phyloP scores from a whole-genome alignment of 2,113 vertebrate genomes.

The Athene noctua region DNA sequence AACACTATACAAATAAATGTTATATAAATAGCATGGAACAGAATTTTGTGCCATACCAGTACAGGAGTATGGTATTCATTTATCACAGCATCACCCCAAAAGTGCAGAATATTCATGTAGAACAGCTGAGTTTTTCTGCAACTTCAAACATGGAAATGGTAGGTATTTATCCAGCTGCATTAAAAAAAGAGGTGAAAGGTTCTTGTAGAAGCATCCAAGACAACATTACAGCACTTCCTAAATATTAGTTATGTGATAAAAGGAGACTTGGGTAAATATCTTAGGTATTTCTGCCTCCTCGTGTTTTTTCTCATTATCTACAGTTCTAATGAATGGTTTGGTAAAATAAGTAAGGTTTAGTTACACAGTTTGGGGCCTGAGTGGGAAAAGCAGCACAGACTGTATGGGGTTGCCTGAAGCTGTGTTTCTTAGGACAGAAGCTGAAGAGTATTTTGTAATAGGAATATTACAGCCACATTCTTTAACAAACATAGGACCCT shows the following conservation, averaged over 20 bases:
- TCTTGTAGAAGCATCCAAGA: constrained; percentile 2
- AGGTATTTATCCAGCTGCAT: background rate
- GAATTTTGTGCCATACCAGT: background rate
- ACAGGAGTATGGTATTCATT: background rate
- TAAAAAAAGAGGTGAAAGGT: background rate
- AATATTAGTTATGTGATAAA: background rate
- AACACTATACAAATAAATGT: background rate
- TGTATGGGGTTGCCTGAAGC: background rate
- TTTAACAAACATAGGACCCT: background rate
- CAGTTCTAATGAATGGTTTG: background rate
- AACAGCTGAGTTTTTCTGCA: background rate
- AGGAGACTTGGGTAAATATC: background rate
- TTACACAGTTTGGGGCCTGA: background rate
- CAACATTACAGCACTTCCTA: background rate
- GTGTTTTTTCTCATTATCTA: background rate
- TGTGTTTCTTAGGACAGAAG: background rate
- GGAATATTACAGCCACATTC: background rate
- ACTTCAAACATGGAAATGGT: background rate
- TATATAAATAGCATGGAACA: background rate
- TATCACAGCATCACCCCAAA: background rate
- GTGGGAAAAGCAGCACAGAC: background rate
- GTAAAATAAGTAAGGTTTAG: background rate
- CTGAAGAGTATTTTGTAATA: background rate
- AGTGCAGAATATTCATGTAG: background rate
- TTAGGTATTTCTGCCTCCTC: background rate